A percentile compares a stretch with the other conserved stretches of the same genome.
phyloP scores from a whole-genome alignment of 2,888 invertebrate species.

The Macroteleia sp. region DNA sequence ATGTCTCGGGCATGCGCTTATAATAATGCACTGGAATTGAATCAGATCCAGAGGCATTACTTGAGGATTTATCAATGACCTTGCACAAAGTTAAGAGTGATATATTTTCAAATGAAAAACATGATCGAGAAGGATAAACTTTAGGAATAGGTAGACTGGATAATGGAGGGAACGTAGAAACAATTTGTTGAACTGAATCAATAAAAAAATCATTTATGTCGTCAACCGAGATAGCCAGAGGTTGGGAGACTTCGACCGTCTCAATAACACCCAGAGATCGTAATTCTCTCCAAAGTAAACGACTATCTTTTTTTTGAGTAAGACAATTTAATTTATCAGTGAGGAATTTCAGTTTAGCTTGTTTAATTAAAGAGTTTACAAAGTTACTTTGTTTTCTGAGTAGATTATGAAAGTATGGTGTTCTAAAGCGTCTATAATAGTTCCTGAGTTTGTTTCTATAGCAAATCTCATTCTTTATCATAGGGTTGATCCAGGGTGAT shows the following conservation, averaged over 20 bases:
- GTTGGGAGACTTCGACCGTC: neutral
- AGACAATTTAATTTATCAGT: neutral
- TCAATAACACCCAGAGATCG: neutral
- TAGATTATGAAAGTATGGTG: neutral
- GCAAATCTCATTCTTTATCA: neutral
- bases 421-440: neutral
- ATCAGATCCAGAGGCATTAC: too few relatives aligned
- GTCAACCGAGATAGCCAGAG: neutral
- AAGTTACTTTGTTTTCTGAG: neutral
- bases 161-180: too few relatives aligned
- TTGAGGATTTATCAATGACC: too few relatives aligned
- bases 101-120: too few relatives aligned
- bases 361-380: neutral
- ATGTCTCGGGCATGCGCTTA: too few relatives aligned
- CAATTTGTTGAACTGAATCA: too few relatives aligned
- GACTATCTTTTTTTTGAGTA: neutral
- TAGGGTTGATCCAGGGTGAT: neutral
- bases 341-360: neutral
- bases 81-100: too few relatives aligned
- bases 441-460: neutral
- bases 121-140: too few relatives aligned
- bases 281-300: neutral
- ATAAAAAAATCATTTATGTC: neutral
- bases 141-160: too few relatives aligned
- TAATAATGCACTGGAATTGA: too few relatives aligned